Evolutionary conservation across 1,140 invertebrate genomes (phyloP).

Genomic region (Philaenus spumarius): DNA sequence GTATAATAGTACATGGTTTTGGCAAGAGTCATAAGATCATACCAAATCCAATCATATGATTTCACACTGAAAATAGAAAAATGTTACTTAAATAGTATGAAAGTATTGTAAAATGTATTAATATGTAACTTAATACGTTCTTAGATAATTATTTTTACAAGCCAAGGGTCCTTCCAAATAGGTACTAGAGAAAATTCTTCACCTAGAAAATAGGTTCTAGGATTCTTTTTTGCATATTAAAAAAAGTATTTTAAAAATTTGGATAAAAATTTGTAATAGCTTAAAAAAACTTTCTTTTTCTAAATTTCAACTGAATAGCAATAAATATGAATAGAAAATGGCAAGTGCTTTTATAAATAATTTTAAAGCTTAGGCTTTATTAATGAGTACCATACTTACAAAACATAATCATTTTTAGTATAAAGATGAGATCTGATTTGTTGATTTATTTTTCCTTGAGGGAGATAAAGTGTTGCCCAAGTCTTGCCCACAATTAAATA

Average conservation of each 20-base stretch:
- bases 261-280: neutral
- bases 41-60: constrained; percentile 38
- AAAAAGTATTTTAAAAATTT: neutral
- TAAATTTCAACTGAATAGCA: neutral
- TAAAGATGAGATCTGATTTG: constrained; percentile 34
- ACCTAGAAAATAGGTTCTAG: too few relatives aligned
- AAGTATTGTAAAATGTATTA: too few relatives aligned
- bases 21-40: constrained; percentile 31
- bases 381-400: neutral
- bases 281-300: neutral
- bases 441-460: constrained; percentile 36
- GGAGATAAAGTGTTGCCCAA: constrained; percentile 37
- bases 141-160: too few relatives aligned
- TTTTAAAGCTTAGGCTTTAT: too few relatives aligned
- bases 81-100: too few relatives aligned
- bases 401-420: constrained; percentile 10
- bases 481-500: constrained; percentile 48
- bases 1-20: constrained; percentile 29
- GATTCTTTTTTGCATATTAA: neutral
- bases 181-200: too few relatives aligned
- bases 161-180: too few relatives aligned
- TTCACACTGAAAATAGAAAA: constrained; percentile 33
- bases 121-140: too few relatives aligned
- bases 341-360: neutral
- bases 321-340: too few relatives aligned